Evolutionary conservation across 2,888 invertebrate species (phyloP).

Genomic region (Diachrysia chrysitis): DNA sequence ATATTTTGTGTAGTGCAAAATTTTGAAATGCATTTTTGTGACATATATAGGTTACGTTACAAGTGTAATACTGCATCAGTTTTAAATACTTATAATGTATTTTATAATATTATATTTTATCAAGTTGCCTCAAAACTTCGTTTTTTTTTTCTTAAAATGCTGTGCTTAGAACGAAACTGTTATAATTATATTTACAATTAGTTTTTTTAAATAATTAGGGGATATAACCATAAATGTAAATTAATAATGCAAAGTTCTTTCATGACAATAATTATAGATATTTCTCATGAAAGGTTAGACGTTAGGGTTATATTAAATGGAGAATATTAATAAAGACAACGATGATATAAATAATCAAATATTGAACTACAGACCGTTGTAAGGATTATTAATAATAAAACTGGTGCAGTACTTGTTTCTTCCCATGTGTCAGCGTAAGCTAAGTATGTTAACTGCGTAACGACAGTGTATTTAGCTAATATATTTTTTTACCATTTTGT

Average conservation of each 20-base stretch:
- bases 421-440: conserved; percentile 30
- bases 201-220: not conserved
- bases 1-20: conserved; percentile 40
- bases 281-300: not conserved
- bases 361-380: not conserved
- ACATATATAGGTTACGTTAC: conserved; percentile 23
- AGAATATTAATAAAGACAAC: not conserved
- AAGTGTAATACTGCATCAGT: conserved; percentile 52
- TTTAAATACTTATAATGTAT: conserved; percentile 14
- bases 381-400: conserved; percentile 25
- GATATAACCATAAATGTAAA: not conserved
- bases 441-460: conserved; percentile 19
- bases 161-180: not conserved
- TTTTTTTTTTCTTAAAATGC: too few relatives aligned
- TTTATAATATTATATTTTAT: not conserved
- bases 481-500: conserved; percentile 9
- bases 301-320: not conserved
- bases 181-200: conserved; percentile 1
- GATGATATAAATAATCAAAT: not conserved
- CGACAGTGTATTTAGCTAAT: not conserved
- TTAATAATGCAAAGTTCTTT: too few relatives aligned
- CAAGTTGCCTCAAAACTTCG: not conserved
- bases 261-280: too few relatives aligned
- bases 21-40: conserved; percentile 40
- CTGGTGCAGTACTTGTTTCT: conserved; percentile 46